phyloP scores from a whole-genome alignment of 1,140 invertebrate species.

The Amphibalanus amphitrite region DNA sequence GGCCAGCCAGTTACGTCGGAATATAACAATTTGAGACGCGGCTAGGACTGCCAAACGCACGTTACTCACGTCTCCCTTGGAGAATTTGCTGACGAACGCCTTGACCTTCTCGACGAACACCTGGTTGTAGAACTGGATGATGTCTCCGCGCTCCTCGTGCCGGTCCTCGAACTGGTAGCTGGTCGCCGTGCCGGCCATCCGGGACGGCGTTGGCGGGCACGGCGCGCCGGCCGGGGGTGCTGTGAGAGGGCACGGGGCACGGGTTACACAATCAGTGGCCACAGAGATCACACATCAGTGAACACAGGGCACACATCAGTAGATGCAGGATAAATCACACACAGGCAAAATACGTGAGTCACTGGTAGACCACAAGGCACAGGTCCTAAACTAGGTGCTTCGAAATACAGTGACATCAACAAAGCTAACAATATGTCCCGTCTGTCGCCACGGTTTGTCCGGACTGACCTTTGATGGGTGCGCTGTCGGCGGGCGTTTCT shows the following conservation, averaged over 20 bases:
- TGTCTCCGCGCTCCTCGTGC: slow-evolving; percentile 48
- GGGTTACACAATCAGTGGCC: no score
- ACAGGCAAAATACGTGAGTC: no score
- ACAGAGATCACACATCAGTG: neutral
- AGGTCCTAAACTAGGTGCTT: neutral
- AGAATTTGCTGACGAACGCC: slow-evolving; percentile 55
- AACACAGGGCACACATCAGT: neutral
- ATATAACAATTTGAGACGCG: no score
- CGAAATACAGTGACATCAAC: neutral
- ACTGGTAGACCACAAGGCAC: no score
- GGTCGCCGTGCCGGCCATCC: slow-evolving; percentile 39
- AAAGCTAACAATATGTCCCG: neutral
- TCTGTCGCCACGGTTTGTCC: no score
- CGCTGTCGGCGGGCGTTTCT: neutral
- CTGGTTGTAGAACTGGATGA: slow-evolving; percentile 87
- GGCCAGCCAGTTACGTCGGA: no score
- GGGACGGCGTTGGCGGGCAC: slow-evolving; percentile 30
- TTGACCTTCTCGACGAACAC: slow-evolving; percentile 36
- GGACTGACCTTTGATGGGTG: neutral
- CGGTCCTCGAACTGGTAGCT: slow-evolving; percentile 37
- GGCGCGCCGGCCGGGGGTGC: neutral
- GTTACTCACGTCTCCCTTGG: neutral
- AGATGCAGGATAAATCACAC: neutral
- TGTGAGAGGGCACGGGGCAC: no score
- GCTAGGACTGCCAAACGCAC: no score